Evolutionary conservation across 2,113 vertebrate genomes (phyloP), one percentile per base, ranked within the genome.

Genomic region (Perognathus longimembris): DNA sequence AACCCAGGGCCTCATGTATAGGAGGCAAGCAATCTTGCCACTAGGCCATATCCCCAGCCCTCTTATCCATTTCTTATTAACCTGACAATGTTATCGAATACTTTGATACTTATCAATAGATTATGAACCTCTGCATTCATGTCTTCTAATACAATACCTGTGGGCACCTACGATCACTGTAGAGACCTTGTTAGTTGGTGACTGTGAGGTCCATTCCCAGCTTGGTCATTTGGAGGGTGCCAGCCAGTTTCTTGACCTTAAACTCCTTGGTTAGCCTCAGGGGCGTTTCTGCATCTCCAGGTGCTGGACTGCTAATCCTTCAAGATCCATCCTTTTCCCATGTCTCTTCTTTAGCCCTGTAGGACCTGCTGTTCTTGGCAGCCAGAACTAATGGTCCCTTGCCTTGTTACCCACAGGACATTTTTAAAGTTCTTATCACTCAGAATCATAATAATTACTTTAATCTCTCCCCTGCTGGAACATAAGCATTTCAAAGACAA

Each of bases 401-500:
- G 2, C 32, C 36, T n/a, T 32, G 3, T 26, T 36, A 80, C 63
- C 50, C 73, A 89, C 0, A 91, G 77, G 54, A 90, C 42, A 85
- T 15, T 15, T 42, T 84, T 30, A 76, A 93, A 91, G 63, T 66
- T 78, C 54, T 89, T 76, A 66, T 69, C 67, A 83, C 83, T 95
- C 67, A 20, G 77, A 87, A 88, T 92, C 73, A 84, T 89, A 92
- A 85, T 85, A 73, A 94, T 95, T 87, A 90, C 92, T 82, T 63
- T 95, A 89, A 88, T 92, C 80, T 94, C 89, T 88, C 69, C 40
- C 84, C 38, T 71, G 87, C 77, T 75, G 74, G 42, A 92, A 34
- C 77, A 77, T 70, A 57, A 96, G 73, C 42, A 30, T 91, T 93
- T 66, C 57, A 64, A 76, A 77, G 92, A 83, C n/a, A 77, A 40